phyloP scores from a whole-genome alignment of 2,888 invertebrate species.

The Oconnorella tubifera region DNA sequence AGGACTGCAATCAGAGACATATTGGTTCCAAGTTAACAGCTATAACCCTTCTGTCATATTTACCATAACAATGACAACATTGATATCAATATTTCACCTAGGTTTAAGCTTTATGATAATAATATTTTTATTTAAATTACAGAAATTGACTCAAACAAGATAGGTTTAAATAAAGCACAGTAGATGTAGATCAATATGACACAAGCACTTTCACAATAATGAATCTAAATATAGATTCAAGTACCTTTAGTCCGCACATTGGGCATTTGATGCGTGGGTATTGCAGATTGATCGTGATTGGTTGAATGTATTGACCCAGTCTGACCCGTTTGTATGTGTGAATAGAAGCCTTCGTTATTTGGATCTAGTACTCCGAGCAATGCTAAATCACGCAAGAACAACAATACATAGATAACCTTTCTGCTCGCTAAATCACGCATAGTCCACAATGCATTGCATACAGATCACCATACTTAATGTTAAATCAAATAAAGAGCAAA shows the following conservation, averaged over 20 bases:
- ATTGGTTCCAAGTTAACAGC: background rate
- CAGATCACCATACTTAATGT: no score
- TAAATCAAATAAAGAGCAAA: no score
- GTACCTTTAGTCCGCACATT: background rate
- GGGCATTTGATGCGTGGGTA: background rate
- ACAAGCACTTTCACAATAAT: no score
- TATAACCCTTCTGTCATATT: background rate
- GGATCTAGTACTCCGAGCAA: background rate
- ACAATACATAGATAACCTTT: background rate
- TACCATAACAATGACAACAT: background rate
- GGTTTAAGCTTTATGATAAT: no score
- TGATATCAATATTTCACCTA: no score
- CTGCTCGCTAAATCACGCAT: background rate
- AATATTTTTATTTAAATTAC: no score
- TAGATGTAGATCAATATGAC: no score
- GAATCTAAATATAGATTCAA: no score
- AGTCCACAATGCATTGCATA: no score
- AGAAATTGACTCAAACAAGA: no score
- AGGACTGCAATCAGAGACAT: no score
- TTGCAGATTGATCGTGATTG: background rate
- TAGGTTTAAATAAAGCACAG: no score
- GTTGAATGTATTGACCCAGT: background rate
- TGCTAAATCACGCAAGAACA: background rate
- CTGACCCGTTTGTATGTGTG: constrained; percentile 1
- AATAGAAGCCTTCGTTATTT: background rate